A percentile compares a stretch with the other conserved stretches of the same genome.
Evolutionary conservation across 2,888 invertebrate genomes (phyloP).

Genomic region (Ormyrus labotus): DNA sequence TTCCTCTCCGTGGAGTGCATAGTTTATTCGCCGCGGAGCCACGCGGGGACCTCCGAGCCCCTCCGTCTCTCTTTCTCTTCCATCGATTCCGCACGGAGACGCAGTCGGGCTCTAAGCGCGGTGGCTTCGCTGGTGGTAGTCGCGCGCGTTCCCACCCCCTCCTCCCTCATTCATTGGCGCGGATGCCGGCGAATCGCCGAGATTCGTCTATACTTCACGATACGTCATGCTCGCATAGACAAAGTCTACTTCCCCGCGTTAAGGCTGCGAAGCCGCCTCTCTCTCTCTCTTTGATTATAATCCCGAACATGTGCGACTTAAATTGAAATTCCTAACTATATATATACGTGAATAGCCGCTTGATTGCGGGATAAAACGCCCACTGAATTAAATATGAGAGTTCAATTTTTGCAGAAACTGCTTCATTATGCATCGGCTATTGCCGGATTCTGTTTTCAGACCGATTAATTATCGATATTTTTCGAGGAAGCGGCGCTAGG

Average conservation of each 20-base stretch:
- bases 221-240: too few relatives aligned
- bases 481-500: too few relatives aligned
- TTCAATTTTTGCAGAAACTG: too few relatives aligned
- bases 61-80: constrained; percentile 17
- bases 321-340: constrained; percentile 7
- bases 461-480: too few relatives aligned
- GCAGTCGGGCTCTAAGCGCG: neutral
- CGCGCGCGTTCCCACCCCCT: neutral
- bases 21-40: constrained; percentile 50
- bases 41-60: constrained; percentile 30
- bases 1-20: constrained; percentile 52
- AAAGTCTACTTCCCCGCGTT: too few relatives aligned
- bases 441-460: too few relatives aligned
- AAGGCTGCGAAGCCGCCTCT: too few relatives aligned
- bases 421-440: too few relatives aligned
- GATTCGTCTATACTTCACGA: constrained; percentile 40
- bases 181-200: constrained; percentile 19
- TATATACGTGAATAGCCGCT: neutral
- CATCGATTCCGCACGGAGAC: constrained; percentile 21
- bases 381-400: neutral
- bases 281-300: neutral
- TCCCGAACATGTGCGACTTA: neutral
- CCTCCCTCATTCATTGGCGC: constrained; percentile 38
- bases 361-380: neutral
- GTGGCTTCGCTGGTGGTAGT: neutral